Base-by-base conservation (phyloP, 2,888 invertebrate genomes). In the Drosophila ustulata region DNA sequence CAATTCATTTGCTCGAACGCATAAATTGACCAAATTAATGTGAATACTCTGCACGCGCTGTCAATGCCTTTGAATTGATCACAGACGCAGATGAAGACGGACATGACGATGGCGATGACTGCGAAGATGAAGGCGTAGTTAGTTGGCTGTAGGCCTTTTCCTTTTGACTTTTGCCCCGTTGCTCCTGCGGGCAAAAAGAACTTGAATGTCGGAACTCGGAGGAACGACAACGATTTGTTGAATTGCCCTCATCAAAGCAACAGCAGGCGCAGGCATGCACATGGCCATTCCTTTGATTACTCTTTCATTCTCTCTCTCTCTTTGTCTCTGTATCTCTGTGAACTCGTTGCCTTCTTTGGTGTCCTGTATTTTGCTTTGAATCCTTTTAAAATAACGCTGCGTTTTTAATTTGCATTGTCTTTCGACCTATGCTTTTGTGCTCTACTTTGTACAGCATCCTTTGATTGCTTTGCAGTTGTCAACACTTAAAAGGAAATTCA, bases 231-330 rank as follows among this genome's bases (percentile, higher is more conserved):
- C 78, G 77, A 79, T 84, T 89, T 84, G 80, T 58, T 68, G 73
- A 87, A 87, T 83, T 88, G 84, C 75, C 86, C 77, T 88, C 89
- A 89, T 87, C 89, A 85, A 81, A 81, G 79, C 75, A 79, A 88
- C 75, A 86, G 78, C 89, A 86, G 89, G 88, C 89, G 57, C 87
- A 57, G 66, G 45, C 71, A 55, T 73, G 57, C 63, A 53, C 68
- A 62, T 58, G 62, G 66, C 66, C 62, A 62, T 68, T 62, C 47
- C 78, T 78, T 64, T 77, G 80, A 75, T 78, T 73, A 64, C 59
- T 78, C 57, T 41, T 26, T 46, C 18, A 32, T 11, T 30, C 25
- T 28, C n/a, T 41, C 18, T 18, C 28, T 18, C 39, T 39, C 13
- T 13, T 6, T 1, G n/a, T 26, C n/a, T 32, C 9, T 32, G n/a